phyloP scores from a whole-genome alignment of 2,797 vertebrate species.

The Eulemur rubriventer region DNA sequence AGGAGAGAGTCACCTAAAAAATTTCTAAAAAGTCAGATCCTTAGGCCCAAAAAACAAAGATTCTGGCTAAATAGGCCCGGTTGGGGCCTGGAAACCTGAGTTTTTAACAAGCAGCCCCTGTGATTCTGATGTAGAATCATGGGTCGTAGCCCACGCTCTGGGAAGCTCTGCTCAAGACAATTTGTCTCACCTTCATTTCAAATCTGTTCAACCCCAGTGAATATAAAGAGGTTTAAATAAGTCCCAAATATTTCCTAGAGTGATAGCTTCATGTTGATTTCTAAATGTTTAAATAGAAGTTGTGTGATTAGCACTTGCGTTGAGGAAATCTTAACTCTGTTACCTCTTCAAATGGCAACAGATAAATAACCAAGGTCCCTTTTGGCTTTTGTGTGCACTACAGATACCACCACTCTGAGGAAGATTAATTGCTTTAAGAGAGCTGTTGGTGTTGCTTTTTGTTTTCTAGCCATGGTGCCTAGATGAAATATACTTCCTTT shows the following conservation, averaged over 20 bases:
- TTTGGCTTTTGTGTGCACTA: neutral
- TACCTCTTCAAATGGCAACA: neutral
- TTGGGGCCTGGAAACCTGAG: neutral
- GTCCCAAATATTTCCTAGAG: neutral
- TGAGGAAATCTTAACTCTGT: neutral
- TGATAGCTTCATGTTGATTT: neutral
- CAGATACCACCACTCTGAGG: neutral
- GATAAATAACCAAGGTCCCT: conserved; percentile 7
- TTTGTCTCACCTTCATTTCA: neutral
- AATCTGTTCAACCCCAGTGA: neutral
- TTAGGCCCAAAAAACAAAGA: neutral
- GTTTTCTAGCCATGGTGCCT: neutral
- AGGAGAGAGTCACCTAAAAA: neutral
- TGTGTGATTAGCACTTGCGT: neutral
- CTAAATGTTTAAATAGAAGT: neutral
- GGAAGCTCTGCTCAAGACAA: neutral
- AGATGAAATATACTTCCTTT: conserved; percentile 55
- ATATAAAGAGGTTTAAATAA: conserved; percentile 10
- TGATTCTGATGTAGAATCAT: neutral
- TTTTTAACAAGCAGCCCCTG: neutral
- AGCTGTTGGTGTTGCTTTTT: neutral
- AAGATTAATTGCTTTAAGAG: conserved; percentile 44
- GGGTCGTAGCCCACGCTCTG: neutral
- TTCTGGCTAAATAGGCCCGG: neutral
- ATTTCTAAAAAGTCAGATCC: neutral